A percentile compares a stretch with the other conserved stretches of the same genome.
Evolutionary conservation across 2,888 invertebrate species (phyloP).

Genomic region (Melanophora roralis): DNA sequence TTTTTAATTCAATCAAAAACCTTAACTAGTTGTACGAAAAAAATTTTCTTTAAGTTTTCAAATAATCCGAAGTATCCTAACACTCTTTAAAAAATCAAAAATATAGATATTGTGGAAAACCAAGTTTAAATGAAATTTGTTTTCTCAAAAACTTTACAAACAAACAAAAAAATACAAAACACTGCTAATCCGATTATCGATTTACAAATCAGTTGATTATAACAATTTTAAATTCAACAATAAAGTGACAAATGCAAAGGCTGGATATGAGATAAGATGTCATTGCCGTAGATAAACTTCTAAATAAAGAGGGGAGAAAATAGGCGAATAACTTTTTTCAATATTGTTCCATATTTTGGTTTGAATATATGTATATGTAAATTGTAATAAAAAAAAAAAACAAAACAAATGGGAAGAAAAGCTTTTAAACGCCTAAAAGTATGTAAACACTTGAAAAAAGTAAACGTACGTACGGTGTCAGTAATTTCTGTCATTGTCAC

Average conservation of each 20-base stretch:
- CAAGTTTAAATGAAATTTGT: too few species aligned
- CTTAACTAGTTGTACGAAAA: too few species aligned
- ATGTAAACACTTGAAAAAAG: conserved; percentile 33
- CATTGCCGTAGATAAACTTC: neutral
- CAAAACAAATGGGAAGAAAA: neutral
- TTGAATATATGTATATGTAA: too few species aligned
- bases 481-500: conserved; percentile 47
- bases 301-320: neutral
- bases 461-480: conserved; percentile 35
- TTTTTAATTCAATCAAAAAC: too few species aligned
- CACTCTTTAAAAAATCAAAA: too few species aligned
- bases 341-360: too few species aligned
- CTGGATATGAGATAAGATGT: neutral
- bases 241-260: neutral
- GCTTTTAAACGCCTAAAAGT: conserved; percentile 34
- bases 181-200: neutral
- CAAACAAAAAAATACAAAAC: too few species aligned
- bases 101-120: too few species aligned
- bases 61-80: too few species aligned
- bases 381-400: neutral
- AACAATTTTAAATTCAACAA: neutral
- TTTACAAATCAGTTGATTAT: conserved; percentile 9
- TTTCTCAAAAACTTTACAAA: too few species aligned
- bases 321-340: too few species aligned
- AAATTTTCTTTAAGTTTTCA: too few species aligned